phyloP scores from a whole-genome alignment of 2,888 invertebrate species.

The Dromius quadrimaculatus region DNA sequence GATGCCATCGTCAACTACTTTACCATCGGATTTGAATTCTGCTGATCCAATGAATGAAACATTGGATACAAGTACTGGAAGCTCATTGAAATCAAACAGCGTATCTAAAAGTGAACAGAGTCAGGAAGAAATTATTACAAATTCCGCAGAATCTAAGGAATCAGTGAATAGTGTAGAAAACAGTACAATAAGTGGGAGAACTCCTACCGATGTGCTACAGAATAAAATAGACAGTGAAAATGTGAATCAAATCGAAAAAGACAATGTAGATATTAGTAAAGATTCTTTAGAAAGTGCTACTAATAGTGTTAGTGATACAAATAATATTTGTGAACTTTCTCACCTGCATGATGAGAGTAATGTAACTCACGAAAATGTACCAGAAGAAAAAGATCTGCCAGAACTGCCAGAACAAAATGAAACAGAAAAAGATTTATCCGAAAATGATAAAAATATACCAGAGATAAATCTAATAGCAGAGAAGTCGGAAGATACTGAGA shows the following conservation, averaged over 20 bases:
- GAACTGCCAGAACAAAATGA: neutral
- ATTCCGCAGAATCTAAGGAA: neutral
- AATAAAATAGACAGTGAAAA: constrained; percentile 8
- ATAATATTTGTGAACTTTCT: constrained; percentile 43
- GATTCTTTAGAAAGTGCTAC: constrained; percentile 24
- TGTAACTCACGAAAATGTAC: neutral
- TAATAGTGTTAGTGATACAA: constrained; percentile 34
- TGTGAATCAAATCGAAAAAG: constrained; percentile 5
- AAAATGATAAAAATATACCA: neutral
- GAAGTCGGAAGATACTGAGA: neutral
- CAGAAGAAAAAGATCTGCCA: neutral
- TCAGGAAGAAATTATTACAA: neutral
- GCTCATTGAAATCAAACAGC: neutral
- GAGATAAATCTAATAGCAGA: constrained; percentile 6
- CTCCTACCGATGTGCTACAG: constrained; percentile 10
- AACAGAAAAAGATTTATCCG: neutral
- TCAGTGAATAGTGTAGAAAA: constrained; percentile 30
- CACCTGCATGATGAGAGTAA: neutral
- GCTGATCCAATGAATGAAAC: neutral
- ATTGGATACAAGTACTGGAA: neutral
- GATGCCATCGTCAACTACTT: constrained; percentile 11
- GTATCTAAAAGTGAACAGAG: constrained; percentile 30
- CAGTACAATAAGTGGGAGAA: neutral
- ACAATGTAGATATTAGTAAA: neutral
- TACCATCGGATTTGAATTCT: constrained; percentile 13